Base-by-base conservation (phyloP, 64 coral and sea anemone species). In the Hydrozoanthus tunicans region DNA sequence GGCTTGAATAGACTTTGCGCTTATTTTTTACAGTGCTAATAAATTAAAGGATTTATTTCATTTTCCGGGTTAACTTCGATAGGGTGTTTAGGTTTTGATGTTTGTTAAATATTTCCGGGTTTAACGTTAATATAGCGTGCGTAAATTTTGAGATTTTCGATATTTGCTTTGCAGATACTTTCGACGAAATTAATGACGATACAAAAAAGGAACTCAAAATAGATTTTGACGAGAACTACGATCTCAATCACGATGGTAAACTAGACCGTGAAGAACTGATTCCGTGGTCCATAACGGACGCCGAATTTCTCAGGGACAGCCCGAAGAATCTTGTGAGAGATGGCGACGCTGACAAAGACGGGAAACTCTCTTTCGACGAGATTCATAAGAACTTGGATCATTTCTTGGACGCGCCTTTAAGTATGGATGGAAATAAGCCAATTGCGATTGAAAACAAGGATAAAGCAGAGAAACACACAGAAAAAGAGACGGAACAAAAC, bases 291-390 rank as follows among this genome's bases (percentile, higher is more conserved):
- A 89, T 96, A 73, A 90, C 95, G 23, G 95, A 96, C 62, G 95
- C 93, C 12, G 95, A 96, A 51, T 93, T 96, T 51, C 73, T 93
- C 14, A 72, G 59, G 8, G 95, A 96, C 79, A 91, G 88, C 82
- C 92, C 95, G 0, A 80, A 90, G 59, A 84, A 72, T 59, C 89
- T 96, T 57, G 82, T 94, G 24, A 94, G 85, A 51, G 95, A 96
- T 51, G 90, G 81, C 53, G 95, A 96, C 69, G 82, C 90, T 11
- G 56, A 96, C 64, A 94, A 94, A 70, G 95, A 96, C 11, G 95
- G 95, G 10, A 92, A 96, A 85, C 83, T 96, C 0, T 91, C 92
- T 78, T 91, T 89, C 64, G 92, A 96, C 17, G 95, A 96, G 56
- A 96, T 96, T 64, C 72, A 91, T 70, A 96, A 96, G 62, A 91